Conservation (phyloP, 2,113 vertebrate species). For the Gavia stellata region DNA sequence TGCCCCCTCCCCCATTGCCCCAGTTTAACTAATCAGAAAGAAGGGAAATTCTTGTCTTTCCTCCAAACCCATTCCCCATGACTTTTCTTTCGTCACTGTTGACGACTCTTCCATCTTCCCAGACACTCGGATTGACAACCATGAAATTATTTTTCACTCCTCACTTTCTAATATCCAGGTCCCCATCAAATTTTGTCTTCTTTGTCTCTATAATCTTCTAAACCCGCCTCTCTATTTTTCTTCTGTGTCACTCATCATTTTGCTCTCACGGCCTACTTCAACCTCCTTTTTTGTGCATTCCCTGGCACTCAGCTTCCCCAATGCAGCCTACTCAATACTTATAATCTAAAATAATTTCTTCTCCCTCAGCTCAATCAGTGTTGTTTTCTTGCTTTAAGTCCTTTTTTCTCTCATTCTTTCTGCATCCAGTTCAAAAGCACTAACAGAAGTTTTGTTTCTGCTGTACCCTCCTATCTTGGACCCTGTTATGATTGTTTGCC, state of each 20-base stretch:
- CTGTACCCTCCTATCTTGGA: neutral
- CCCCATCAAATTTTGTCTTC: neutral
- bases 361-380: neutral
- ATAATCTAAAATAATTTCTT: neutral
- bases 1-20: neutral
- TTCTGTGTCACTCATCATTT: constrained; percentile 26
- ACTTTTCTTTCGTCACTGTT: neutral
- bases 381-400: neutral
- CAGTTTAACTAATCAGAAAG: neutral
- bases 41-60: constrained; percentile 13
- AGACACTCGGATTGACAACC: neutral
- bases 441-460: neutral
- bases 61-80: neutral
- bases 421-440: neutral
- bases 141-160: constrained; percentile 38
- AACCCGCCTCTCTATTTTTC: neutral
- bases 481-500: neutral
- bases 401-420: neutral
- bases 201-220: neutral
- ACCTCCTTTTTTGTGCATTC: neutral
- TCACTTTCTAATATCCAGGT: constrained; percentile 24
- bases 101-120: neutral
- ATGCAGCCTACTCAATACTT: neutral
- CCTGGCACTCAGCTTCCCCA: neutral
- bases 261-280: neutral